Base-by-base conservation (phyloP, 2,888 invertebrate species). In the Seira sanloemensis region DNA sequence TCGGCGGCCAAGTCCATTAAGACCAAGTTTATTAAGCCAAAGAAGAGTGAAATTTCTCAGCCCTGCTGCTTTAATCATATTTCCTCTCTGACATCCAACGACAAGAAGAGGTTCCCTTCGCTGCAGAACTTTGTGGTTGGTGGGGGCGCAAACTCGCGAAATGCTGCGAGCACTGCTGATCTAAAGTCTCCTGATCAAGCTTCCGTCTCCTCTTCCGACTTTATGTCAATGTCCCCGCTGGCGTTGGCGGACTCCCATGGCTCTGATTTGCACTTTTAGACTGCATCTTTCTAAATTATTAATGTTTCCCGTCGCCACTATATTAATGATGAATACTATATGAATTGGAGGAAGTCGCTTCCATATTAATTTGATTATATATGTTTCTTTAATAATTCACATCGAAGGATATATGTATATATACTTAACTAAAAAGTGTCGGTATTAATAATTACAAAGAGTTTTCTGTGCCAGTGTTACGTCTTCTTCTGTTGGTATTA, bases 1-100 rank as follows among this genome's bases (percentile, higher is more conserved):
- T 19, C 23, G 5, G 37, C 24, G 5, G 12, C 62, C 2, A 78
- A 62, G 18, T 58, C 83, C 19, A 76, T 65, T 12, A 84, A 78
- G 16, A 50, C 80, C 16, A 89, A 89, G 78, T 88, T 81, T 75
- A 84, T 88, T 1, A 84, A 69, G 84, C 96, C 96, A 21, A 94
- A 94, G 71, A 96, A 96, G 91, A 94, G 94, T 83, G 95, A 96
- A 91, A 96, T 96, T 88, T 96, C 96, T 68, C 94, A 94, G 90
- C 96, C 96, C 0, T 96, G 96, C 90, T 95, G 95, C 90, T 96
- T 96, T 91, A 95, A 95, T 89, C 96, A 96, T 91, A 94, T 96
- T 86, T 96, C 95, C 73, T 88, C 89, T 0, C 71, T 89, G 23
- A 88, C 86, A 19, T 83, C 87, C 1, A 88, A 78, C 7, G 89